These are phyloP conservation scores for Ctenicera cuprea DNA, from an alignment of 2,888 invertebrate species.

Conservation along the genomic window DNA sequence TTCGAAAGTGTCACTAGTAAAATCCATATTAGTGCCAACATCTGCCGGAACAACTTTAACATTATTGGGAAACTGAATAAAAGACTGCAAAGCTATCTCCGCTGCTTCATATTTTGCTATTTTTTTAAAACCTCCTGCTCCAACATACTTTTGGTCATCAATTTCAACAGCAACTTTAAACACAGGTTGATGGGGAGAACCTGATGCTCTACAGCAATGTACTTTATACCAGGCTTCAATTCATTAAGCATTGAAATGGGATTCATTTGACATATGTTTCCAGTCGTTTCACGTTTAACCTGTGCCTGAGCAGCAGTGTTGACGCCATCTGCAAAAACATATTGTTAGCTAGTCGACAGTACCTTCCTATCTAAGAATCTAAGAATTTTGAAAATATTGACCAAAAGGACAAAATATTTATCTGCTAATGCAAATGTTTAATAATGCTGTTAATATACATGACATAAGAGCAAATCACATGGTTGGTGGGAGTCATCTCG, in stretches of 20 bases:
- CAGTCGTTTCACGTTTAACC: constrained; percentile 53
- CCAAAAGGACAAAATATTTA: too few species aligned
- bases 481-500: too few species aligned
- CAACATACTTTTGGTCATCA: constrained; percentile 76
- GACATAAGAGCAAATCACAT: too few species aligned
- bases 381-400: too few species aligned
- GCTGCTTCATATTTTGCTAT: constrained; percentile 76
- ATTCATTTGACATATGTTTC: constrained; percentile 69
- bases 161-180: constrained; percentile 89
- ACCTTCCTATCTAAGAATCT: too few species aligned
- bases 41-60: constrained; percentile 63
- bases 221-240: constrained; percentile 85
- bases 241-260: constrained; percentile 91
- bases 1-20: constrained; percentile 72
- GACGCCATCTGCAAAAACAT: constrained; percentile 4
- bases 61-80: constrained; percentile 76
- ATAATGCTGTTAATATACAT: too few species aligned
- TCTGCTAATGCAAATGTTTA: too few species aligned
- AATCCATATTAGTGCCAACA: constrained; percentile 72
- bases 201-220: constrained; percentile 85
- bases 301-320: constrained; percentile 11
- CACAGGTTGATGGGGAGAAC: constrained; percentile 91
- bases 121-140: constrained; percentile 76
- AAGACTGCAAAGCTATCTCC: constrained; percentile 75
- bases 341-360: too few species aligned